Percentiles rank a stretch among this genome's conserved stretches.
Conservation (phyloP, 2,888 invertebrate genomes). For the Loripinus fragilis region DNA sequence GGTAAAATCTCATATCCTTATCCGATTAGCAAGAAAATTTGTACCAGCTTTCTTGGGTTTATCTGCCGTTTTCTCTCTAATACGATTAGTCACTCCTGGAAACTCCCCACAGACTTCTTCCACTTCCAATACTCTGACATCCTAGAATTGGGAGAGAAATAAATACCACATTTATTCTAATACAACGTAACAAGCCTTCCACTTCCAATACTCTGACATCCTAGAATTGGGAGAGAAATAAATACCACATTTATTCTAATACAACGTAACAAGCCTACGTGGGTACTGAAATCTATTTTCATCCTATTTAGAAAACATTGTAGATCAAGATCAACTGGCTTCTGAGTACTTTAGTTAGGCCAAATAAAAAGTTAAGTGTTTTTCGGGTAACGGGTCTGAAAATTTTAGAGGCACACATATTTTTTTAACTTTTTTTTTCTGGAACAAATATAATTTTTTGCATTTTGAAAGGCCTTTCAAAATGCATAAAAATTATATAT, state of each 20-base stretch:
- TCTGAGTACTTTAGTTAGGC: no score
- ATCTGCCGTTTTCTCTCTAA: not conserved
- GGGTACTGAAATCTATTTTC: not conserved
- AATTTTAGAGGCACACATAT: no score
- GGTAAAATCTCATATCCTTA: no score
- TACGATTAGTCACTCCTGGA: conserved; percentile 2
- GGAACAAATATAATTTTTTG: no score
- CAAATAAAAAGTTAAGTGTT: no score
- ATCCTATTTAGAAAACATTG: no score
- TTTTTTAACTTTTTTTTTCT: no score
- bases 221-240: not conserved
- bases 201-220: not conserved
- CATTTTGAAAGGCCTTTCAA: no score
- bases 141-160: conserved; percentile 7
- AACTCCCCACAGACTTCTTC: not conserved
- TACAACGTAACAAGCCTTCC: not conserved
- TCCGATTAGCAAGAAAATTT: not conserved
- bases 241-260: not conserved
- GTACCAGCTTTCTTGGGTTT: conserved; percentile 12
- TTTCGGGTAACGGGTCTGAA: no score
- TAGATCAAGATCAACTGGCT: not conserved
- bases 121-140: conserved; percentile 22
- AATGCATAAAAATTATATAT: no score
- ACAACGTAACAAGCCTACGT: not conserved
- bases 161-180: not conserved